Evolutionary conservation across 2,888 invertebrate genomes (phyloP), one percentile per base, ranked within the genome.

Genomic region (Drosophila anomalata): DNA sequence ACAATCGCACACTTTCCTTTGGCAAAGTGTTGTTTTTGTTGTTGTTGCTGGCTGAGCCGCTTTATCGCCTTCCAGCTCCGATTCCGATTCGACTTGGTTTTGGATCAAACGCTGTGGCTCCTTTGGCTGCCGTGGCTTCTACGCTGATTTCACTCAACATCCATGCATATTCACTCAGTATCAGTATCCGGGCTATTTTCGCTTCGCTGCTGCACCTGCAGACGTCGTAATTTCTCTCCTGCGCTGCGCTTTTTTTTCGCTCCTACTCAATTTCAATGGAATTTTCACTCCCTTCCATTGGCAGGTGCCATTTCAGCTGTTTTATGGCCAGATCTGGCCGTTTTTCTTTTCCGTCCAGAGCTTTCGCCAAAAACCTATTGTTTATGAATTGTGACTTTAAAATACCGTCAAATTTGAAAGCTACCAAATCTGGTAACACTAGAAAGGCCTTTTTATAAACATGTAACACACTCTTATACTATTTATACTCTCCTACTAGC

Each of bases 161-260:
- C 65, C 65, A 78, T 17, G 65, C 63, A 59, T 73, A 67, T 67
- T 42, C 58, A 72, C 66, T 44, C 46, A 61, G 68, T 73, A 61
- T 44, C 46, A 61, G 68, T 73, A 61, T 82, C 66, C 11, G 67
- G 46, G 73, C 48, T 56, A 68, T 72, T 76, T 76, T 69, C 67
- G 65, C 55, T 79, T 70, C 67, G 76, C 69, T 57, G 75, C 66
- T 83, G 69, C 69, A 67, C 78, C 66, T 83, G 69, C 69, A 67
- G 78, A 73, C 84, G 80, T 86, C 80, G 84, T 83, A 80, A 87
- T 87, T 87, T 84, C 75, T 86, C 75, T 83, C 87, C 73, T 79
- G 77, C 52, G 46, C 76, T 76, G 74, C 79, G 76, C 67, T 83
- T 78, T 77, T 77, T 56, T 58, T 68, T 69, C 52, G 41, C 76